A percentile compares a stretch with the other conserved stretches of the same genome.
These are phyloP conservation scores for Brachionus koreanus DNA, from an alignment of 1,140 invertebrate genomes.

Conservation along the genomic window DNA sequence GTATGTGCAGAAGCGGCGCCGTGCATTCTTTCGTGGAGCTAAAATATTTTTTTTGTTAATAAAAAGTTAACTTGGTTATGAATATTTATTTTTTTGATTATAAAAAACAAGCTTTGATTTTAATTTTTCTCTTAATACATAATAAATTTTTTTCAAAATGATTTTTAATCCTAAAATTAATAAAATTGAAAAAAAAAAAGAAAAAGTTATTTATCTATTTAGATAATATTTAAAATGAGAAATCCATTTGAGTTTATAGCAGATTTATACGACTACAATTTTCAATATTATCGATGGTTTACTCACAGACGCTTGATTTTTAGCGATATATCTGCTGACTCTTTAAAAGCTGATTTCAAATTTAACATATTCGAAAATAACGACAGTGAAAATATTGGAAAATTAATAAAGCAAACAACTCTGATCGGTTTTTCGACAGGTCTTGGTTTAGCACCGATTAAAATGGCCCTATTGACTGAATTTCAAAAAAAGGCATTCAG, in stretches of 20 bases:
- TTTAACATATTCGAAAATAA: constrained; percentile 40
- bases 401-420: constrained; percentile 11
- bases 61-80: neutral
- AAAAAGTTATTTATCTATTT: neutral
- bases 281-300: constrained; percentile 37
- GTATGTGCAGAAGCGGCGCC: too few relatives aligned
- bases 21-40: too few relatives aligned
- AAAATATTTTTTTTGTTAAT: too few relatives aligned
- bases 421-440: neutral
- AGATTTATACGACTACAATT: constrained; percentile 36
- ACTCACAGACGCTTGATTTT: constrained; percentile 6
- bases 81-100: neutral
- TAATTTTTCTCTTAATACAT: neutral
- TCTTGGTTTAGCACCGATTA: neutral
- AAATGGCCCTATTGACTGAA: neutral
- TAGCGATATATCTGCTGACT: neutral
- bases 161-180: too few relatives aligned
- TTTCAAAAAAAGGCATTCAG: neutral
- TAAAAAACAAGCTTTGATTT: neutral
- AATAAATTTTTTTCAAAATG: neutral
- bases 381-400: constrained; percentile 34
- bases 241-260: neutral
- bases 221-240: constrained; percentile 15
- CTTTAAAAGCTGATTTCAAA: neutral
- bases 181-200: neutral